Base-by-base conservation (phyloP, 2,113 vertebrate genomes). In the Hydrolagus affinis region DNA sequence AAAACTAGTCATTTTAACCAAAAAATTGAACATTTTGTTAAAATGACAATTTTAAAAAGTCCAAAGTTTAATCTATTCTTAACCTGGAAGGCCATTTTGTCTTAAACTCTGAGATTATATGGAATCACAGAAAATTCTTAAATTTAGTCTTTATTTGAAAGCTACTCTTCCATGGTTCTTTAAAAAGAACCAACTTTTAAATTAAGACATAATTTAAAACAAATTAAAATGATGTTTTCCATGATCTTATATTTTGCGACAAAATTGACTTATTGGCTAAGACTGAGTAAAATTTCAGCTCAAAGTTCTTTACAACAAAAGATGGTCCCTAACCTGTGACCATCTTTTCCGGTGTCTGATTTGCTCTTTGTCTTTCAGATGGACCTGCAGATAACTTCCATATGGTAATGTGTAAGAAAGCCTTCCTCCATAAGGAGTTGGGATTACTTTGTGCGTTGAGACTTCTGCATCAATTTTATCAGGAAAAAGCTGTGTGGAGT, bases 281-380 rank as follows among this genome's bases (percentile, higher is more conserved):
- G 9, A 9, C n/a, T 23, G n/a, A 8, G 30, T 14, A 75, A 19
- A 76, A 0, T 19, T 71, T 1, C 15, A 10, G 19, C 57, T 76
- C 14, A 56, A 10, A 19, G 9, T 17, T 25, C 2, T 21, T 9
- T 56, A 17, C 4, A 76, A 76, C 30, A 21, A 11, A 76, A 76
- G 57, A 71, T 23, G 19, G 71, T 73, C 30, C 21, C 7, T 7
- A 76, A 95, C 94, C 93, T 95, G 94, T 32, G 94, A 95, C 94
- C 94, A 95, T 88, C 94, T 89, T 87, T 95, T 95, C 87, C 94
- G 94, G 89, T 95, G 91, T 86, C 91, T 89, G 87, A 95, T 94
- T 59, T 87, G 88, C 8, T 0, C 0, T 86, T 94, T 95, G 88
- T 95, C 93, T 87, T 95, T 95, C 0, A 95, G 89, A 77, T 95